Conservation (phyloP, 2,888 invertebrate species). For the Aphrophora alni region DNA sequence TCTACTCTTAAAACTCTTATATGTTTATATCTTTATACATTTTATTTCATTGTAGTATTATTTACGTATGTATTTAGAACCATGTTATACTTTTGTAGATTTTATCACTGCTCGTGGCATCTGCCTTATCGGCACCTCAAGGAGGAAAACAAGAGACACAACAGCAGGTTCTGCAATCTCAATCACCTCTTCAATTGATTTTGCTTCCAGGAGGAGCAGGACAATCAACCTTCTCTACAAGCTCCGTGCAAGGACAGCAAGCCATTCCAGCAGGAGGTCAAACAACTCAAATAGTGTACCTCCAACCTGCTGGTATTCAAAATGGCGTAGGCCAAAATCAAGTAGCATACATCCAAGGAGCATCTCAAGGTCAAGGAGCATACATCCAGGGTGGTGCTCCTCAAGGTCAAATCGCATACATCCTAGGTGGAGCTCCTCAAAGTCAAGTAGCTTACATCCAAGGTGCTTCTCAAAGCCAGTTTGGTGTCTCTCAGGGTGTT, state of each 20-base stretch:
- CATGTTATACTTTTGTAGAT: too few species aligned
- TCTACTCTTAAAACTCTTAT: too few species aligned
- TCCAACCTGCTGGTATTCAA: background rate
- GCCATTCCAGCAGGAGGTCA: conserved; percentile 8
- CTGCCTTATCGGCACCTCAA: conserved; percentile 2
- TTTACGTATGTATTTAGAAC: too few species aligned
- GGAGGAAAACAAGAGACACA: background rate
- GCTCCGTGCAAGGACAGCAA: background rate
- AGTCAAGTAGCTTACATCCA: conserved; percentile 21
- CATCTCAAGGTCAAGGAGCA: conserved; percentile 8
- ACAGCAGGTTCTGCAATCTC: background rate
- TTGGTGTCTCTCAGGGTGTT: background rate
- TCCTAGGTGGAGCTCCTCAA: background rate
- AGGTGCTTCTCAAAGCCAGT: background rate
- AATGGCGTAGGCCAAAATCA: background rate
- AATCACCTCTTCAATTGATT: background rate
- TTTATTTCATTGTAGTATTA: too few species aligned
- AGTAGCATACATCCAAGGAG: background rate
- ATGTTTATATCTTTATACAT: too few species aligned
- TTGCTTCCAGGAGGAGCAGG: background rate
- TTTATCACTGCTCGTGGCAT: background rate
- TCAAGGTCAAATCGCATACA: background rate
- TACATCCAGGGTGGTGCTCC: conserved; percentile 10
- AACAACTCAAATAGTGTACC: conserved; percentile 22
- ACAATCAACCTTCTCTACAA: background rate